Base-by-base conservation (phyloP, 2,888 invertebrate species). In the Tinea pellionella region DNA sequence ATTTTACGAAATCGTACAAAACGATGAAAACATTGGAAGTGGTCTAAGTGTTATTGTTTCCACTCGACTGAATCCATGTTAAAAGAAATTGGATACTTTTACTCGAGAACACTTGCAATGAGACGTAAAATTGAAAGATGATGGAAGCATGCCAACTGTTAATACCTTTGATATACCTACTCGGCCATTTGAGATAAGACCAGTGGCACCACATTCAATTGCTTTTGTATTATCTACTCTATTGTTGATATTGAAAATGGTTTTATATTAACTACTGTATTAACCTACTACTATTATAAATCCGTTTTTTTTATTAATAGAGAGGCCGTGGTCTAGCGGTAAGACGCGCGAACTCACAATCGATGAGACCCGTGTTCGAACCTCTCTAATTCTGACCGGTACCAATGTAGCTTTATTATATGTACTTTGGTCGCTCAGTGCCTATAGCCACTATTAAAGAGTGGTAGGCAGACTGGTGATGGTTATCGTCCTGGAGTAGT, bases 41-140 rank as follows among this genome's bases (percentile, higher is more conserved):
- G 70, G 53, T 24, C 30, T 55, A 69, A 76, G 74, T 77, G 73
- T 81, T 80, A 75, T 78, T 73, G 73, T 77, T 78, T 77, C 72
- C 71, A 79, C 74, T 75, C 71, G 74, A 78, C 67, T 72, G 74
- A 75, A 73, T 70, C 73, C 72, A 72, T 75, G 77, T 77, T 72
- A 71, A 75, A 73, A 78, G 78, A 76, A 80, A 82, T 84, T 79
- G 77, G 80, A 81, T 82, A 75, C 78, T 77, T 71, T 78, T 76
- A 80, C 74, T 72, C 74, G 78, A 79, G 74, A 77, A 75, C 74
- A 78, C 74, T 74, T 73, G 72, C 78, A 81, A 79, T 82, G 78
- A 72, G 74, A 76, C 82, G 81, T 81, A 75, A 83, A 83, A 84
- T 84, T 77, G 74, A 73, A 69, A 72, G 72, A 73, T 73, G 73